Conservation (phyloP, 2,888 invertebrate genomes). For the Vesta saturnalis region DNA sequence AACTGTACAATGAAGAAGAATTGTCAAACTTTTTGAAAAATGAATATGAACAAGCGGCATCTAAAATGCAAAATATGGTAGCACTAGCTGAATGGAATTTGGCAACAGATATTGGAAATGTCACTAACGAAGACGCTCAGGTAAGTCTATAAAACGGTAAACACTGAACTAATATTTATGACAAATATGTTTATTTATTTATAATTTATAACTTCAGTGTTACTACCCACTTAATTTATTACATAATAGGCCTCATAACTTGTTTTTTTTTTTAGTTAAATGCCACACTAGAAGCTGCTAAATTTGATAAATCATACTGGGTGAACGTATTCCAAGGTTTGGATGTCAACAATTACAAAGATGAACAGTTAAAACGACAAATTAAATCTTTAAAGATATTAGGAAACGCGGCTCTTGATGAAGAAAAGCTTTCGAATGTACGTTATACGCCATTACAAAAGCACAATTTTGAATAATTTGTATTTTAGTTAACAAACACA, state of each 20-base stretch:
- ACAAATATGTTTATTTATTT: too few relatives aligned
- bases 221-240: too few relatives aligned
- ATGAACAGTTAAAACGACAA: slow-evolving; percentile 59
- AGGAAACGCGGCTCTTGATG: slow-evolving; percentile 61
- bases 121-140: slow-evolving; percentile 1
- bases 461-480: too few relatives aligned
- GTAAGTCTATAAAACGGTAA: too few relatives aligned
- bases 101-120: slow-evolving; percentile 9
- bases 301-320: slow-evolving; percentile 60
- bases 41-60: slow-evolving; percentile 1
- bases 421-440: slow-evolving; percentile 57
- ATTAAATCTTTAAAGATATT: slow-evolving; percentile 62
- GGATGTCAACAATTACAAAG: slow-evolving; percentile 56
- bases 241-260: not conserved
- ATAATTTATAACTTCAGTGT: too few relatives aligned
- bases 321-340: slow-evolving; percentile 54
- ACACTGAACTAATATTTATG: too few relatives aligned
- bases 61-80: not conserved
- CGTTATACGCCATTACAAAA: too few relatives aligned
- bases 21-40: not conserved
- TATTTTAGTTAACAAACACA: slow-evolving; percentile 47
- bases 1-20: not conserved
- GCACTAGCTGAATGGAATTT: slow-evolving; percentile 17
- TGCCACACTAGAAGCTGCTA: slow-evolving; percentile 45
- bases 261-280: slow-evolving; percentile 21